Evolutionary conservation across 2,888 invertebrate species (phyloP), one percentile per base, ranked within the genome.

Genomic region (Phortica okadai): DNA sequence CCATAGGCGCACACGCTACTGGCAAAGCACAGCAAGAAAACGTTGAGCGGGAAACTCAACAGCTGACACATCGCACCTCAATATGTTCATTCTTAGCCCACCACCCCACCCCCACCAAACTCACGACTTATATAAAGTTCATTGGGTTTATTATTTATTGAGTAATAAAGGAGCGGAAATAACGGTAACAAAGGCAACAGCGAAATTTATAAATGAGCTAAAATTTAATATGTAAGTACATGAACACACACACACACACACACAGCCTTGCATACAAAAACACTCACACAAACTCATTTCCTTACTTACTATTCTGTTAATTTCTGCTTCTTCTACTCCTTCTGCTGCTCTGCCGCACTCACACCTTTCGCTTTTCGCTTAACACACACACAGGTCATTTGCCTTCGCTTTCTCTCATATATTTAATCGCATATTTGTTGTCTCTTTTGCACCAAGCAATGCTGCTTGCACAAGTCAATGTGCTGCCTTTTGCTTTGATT

Each of bases 141-240:
- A 64, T 14, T 64, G 41, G 33, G 41, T 64, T 64, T 25, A 41
- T 64, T 64, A 64, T 64, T 64, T 64, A 64, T 64, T 64, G 25
- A 64, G 8, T 33, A 11, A 33, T 10, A 33, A 41, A 41, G 14
- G 41, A 14, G 4, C 21, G 5, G 14, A 64, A 33, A 33, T 33
- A 64, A 64, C 16, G 10, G 25, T 54, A 54, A 54, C 54, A 54
- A 54, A 54, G n/a, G 11, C 54, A n/a, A 33, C 33, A 33, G n/a
- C 2, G 54, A 54, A 54, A n/a, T 54, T 54, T 54, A 14, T n/a
- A 54, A 54, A 54, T 54, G 54, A 54, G n/a, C 11, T 54, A 2
- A 14, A 5, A 54, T 54, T 54, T 54, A 25, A 64, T 25, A 64
- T 21, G 64, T 8, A 59, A 21, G 21, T 21, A 59, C 59, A 11